Percentiles rank a stretch among this genome's conserved stretches.
phyloP scores from a whole-genome alignment of 2,113 vertebrate genomes.

The Crypturellus undulatus region DNA sequence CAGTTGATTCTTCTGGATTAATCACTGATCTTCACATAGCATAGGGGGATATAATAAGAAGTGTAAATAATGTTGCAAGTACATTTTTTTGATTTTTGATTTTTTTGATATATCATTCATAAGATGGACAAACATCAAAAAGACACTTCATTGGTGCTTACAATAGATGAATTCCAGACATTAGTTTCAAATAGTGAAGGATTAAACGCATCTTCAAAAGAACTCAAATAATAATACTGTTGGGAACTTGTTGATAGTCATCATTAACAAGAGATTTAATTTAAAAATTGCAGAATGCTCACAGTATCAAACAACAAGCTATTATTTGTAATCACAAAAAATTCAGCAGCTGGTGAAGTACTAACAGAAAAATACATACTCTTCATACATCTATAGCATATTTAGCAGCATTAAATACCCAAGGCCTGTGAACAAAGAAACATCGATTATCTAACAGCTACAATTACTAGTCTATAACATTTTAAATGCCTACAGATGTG shows the following conservation, averaged over 20 bases:
- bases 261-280: constrained; percentile 60
- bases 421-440: not conserved
- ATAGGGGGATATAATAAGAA: rapidly evolving
- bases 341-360: not conserved
- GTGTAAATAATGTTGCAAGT: not conserved
- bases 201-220: constrained; percentile 18
- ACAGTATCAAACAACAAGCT: not conserved
- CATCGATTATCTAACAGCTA: not conserved
- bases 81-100: not conserved
- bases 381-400: not conserved
- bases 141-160: not conserved
- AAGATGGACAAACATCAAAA: constrained; percentile 10
- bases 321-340: not conserved
- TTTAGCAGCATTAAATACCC: not conserved
- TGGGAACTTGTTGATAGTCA: not conserved
- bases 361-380: not conserved
- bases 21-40: not conserved
- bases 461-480: not conserved
- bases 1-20: not conserved
- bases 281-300: constrained; percentile 28
- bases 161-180: not conserved
- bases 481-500: not conserved
- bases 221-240: not conserved
- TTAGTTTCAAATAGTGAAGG: not conserved
- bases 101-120: not conserved